Evolutionary conservation across 2,113 vertebrate species (phyloP).

Genomic region (Centropristis striata): DNA sequence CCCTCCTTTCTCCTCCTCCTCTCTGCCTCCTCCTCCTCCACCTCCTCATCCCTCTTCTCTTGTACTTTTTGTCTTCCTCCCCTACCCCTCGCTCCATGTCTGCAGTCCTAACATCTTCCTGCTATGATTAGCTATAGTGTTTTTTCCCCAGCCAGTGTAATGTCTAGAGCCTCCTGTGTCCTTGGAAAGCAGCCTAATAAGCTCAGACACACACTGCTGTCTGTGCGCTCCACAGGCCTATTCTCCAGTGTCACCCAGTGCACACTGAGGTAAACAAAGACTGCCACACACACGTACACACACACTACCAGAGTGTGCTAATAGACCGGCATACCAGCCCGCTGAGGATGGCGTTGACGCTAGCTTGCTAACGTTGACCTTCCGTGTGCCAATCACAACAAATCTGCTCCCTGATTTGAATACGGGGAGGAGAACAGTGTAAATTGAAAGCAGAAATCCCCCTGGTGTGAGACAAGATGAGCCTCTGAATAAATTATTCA

Average conservation of each 20-base stretch:
- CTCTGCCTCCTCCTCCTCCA: constrained; percentile 5
- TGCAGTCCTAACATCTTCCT: constrained; percentile 72
- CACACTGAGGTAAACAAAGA: constrained; percentile 82
- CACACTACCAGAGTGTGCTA: constrained; percentile 68
- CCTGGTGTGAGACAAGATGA: constrained; percentile 80
- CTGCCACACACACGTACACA: constrained; percentile 49
- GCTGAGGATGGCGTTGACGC: constrained; percentile 53
- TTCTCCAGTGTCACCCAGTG: constrained; percentile 78
- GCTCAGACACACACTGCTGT: constrained; percentile 80
- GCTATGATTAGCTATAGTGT: constrained; percentile 76
- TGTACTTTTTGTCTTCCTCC: constrained; percentile 45
- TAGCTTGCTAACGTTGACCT: constrained; percentile 74
- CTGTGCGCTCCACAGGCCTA: constrained; percentile 74
- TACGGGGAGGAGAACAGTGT: constrained; percentile 73
- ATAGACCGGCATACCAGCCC: constrained; percentile 71
- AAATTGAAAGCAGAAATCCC: constrained; percentile 83
- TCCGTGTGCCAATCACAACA: constrained; percentile 80
- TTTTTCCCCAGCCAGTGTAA: constrained; percentile 71
- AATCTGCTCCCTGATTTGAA: constrained; percentile 77
- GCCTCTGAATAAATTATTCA: constrained; percentile 86
- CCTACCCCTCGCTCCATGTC: constrained; percentile 49
- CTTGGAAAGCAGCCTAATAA: constrained; percentile 85
- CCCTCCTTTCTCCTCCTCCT: not conserved
- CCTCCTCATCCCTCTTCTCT: constrained; percentile 18
- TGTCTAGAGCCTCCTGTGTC: constrained; percentile 81